Base-by-base conservation (phyloP, 2,888 invertebrate species). In the Drosophila anceps region DNA sequence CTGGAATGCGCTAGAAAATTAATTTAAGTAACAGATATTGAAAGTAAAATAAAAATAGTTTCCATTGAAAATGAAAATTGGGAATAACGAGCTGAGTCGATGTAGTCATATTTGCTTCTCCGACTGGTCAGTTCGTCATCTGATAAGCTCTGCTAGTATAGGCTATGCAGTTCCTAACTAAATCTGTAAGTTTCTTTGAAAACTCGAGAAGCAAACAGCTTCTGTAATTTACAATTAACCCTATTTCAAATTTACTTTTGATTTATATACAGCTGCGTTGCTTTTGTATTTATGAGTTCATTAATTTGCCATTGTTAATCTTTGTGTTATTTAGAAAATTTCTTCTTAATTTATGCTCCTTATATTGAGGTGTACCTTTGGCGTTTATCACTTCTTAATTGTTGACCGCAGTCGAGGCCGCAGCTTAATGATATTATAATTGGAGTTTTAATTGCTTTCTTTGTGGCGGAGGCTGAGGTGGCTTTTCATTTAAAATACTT, bases 381-480 rank as follows among this genome's bases (percentile, higher is more conserved):
- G 76, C 75, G 53, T 70, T 82, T 82, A 82, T 80, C 73, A 65
- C 73, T 66, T 73, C 60, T 58, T 64, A 72, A 80, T 78, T 75
- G 68, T 74, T 78, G 69, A 78, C 74, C 79, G 43, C 39, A 48
- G 31, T 50, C 55, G 15, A 24, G 55, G 33, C 50, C 59, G n/a
- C 44, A 24, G 58, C 54, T 67, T 82, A 84, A 87, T 79, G 84
- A 63, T 74, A 76, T 82, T 81, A 67, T 87, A 84, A 84, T 84
- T 82, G 71, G 81, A 81, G 69, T 87, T 84, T 82, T 87, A 84
- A 84, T 84, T 87, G 84, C 86, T 75, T 81, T 79, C 74, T 27
- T 66, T 62, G 61, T 51, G 69, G n/a, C 31, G 37, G 43, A 1
- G 54, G 50, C 44, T 43, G 33, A 29, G 44, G 31, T 51, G 18